A percentile compares a stretch with the other conserved stretches of the same genome.
Evolutionary conservation across 2,888 invertebrate genomes (phyloP).

Genomic region (Bembecia ichneumoniformis): DNA sequence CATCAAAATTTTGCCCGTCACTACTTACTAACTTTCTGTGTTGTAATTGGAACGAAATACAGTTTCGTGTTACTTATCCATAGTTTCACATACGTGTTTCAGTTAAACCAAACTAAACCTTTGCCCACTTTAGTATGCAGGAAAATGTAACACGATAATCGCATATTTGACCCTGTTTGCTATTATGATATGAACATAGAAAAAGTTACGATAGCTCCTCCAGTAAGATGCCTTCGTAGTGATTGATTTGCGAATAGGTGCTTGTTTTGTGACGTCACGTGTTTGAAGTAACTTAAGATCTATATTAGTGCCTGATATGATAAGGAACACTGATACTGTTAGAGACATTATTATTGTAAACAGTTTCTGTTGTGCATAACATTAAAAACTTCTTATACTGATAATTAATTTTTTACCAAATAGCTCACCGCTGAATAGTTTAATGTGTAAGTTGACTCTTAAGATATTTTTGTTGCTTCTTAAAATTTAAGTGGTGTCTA

Average conservation of each 20-base stretch:
- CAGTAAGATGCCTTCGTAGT: not conserved
- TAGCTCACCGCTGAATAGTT: too few species aligned
- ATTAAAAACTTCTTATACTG: too few species aligned
- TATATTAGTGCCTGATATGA: not conserved
- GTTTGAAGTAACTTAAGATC: constrained; percentile 14
- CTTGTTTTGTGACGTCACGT: constrained; percentile 54
- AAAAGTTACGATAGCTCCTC: not conserved
- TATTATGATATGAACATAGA: not conserved
- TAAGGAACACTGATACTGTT: not conserved
- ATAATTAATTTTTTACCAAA: too few species aligned
- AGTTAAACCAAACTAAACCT: not conserved
- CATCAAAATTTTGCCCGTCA: constrained; percentile 42
- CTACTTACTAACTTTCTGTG: constrained; percentile 34
- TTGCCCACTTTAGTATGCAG: not conserved
- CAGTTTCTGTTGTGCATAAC: too few species aligned
- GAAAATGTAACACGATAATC: not conserved
- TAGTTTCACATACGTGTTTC: not conserved
- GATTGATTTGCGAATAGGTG: constrained; percentile 30
- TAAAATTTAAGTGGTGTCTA: too few species aligned
- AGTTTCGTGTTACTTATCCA: constrained; percentile 15
- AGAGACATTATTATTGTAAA: not conserved
- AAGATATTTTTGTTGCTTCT: too few species aligned
- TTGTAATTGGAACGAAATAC: constrained; percentile 25
- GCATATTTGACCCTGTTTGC: not conserved
- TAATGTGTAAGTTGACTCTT: too few species aligned